Evolutionary conservation across 2,888 invertebrate species (phyloP).

Genomic region (Deroplatys truncata): DNA sequence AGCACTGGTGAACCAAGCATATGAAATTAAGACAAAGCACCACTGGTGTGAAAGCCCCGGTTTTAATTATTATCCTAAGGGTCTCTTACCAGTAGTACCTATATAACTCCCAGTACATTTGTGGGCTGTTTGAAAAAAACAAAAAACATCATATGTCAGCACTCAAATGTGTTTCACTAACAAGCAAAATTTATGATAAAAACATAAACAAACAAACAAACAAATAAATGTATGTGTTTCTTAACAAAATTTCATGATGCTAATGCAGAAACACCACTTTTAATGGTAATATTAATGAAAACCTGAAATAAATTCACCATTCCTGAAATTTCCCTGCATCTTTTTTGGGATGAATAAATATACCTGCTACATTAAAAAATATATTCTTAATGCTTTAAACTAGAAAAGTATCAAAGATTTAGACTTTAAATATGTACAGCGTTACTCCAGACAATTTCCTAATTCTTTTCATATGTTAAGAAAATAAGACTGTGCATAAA

Average conservation of each 20-base stretch:
- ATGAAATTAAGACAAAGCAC: slow-evolving; percentile 26
- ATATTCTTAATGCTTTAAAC: too few relatives aligned
- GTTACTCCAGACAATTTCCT: neutral
- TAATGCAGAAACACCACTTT: neutral
- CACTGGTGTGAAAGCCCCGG: slow-evolving; percentile 32
- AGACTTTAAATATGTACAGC: neutral
- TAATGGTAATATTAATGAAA: neutral
- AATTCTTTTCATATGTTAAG: neutral
- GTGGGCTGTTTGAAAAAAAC: slow-evolving; percentile 47
- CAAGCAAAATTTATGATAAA: neutral
- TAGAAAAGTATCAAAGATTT: neutral
- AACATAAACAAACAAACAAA: neutral
- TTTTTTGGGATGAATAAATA: too few relatives aligned
- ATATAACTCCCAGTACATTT: slow-evolving; percentile 49
- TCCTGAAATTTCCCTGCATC: too few relatives aligned
- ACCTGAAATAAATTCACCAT: neutral
- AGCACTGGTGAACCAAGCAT: slow-evolving; percentile 15
- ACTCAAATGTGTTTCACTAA: neutral
- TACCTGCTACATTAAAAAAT: too few relatives aligned
- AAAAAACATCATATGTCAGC: slow-evolving; percentile 29
- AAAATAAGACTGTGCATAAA: neutral
- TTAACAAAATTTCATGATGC: neutral
- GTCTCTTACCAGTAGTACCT: slow-evolving; percentile 50
- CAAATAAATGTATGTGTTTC: neutral
- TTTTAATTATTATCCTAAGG: slow-evolving; percentile 29